Percentiles rank a stretch among this genome's conserved stretches.
phyloP scores from a whole-genome alignment of 1,140 invertebrate species.

The Drosophila setifemur region DNA sequence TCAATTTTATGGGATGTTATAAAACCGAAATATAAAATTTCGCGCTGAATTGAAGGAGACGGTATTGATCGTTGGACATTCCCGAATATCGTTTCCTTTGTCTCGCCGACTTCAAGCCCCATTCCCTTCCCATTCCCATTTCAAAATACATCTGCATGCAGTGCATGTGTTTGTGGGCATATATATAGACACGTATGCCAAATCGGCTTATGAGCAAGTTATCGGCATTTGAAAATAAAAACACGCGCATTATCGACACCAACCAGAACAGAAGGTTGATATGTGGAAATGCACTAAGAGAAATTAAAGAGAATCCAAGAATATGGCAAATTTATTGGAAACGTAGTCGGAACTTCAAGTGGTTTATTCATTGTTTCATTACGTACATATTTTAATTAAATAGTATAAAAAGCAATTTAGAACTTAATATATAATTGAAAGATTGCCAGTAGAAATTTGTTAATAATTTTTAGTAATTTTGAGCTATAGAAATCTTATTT shows the following conservation, averaged over 20 bases:
- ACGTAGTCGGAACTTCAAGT: too few species aligned
- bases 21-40: not conserved
- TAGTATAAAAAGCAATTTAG: too few species aligned
- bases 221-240: conserved; percentile 77
- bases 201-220: conserved; percentile 75
- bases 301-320: not conserved
- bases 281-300: conserved; percentile 8
- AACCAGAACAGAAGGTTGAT: conserved; percentile 35
- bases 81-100: not conserved
- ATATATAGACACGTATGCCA: conserved; percentile 34
- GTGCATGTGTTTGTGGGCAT: conserved; percentile 8
- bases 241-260: conserved; percentile 75
- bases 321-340: too few species aligned
- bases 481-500: too few species aligned
- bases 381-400: too few species aligned
- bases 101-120: conserved; percentile 24
- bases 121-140: too few species aligned
- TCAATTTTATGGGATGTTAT: too few species aligned
- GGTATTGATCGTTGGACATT: conserved; percentile 6
- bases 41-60: not conserved
- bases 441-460: too few species aligned
- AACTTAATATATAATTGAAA: too few species aligned
- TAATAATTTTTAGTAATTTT: too few species aligned
- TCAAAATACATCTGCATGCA: conserved; percentile 20
- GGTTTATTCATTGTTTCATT: too few species aligned